A percentile compares a stretch with the other conserved stretches of the same genome.
These are phyloP conservation scores for Palythoa heliodiscus DNA, from an alignment of 92 coral and sea anemone genomes.

Conservation along the genomic window DNA sequence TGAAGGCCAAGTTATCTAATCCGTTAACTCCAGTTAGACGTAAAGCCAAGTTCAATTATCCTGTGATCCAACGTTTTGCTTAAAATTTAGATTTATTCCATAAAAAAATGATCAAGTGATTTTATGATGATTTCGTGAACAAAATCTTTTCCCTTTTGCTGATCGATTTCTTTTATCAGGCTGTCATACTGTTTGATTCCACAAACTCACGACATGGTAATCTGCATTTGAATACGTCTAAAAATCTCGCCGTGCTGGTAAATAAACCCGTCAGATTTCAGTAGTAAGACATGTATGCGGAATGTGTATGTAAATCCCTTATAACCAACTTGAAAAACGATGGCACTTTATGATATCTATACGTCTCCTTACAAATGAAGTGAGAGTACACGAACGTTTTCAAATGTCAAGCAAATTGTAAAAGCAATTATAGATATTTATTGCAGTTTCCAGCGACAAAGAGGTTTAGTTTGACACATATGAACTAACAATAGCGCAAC, in stretches of 20 bases:
- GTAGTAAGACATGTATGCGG: background rate
- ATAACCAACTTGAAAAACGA: background rate
- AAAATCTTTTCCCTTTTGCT: background rate
- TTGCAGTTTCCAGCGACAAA: background rate
- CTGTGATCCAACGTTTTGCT: background rate
- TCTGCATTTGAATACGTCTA: conserved; percentile 44
- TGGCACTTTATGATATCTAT: background rate
- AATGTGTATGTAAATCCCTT: no score
- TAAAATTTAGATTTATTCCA: background rate
- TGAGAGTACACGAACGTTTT: background rate
- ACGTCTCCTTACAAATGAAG: background rate
- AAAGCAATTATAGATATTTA: conserved; percentile 11
- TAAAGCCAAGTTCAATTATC: background rate
- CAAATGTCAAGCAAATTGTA: conserved; percentile 15
- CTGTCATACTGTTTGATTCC: conserved; percentile 23
- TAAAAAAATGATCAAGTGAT: background rate
- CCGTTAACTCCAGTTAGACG: conserved; percentile 19
- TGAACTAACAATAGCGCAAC: conserved; percentile 26
- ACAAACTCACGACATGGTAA: conserved; percentile 6
- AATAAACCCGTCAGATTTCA: conserved; percentile 2
- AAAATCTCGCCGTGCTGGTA: conserved; percentile 14
- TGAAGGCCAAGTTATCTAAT: conserved; percentile 24
- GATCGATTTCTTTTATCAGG: conserved; percentile 28
- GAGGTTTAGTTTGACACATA: conserved; percentile 35
- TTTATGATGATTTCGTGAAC: conserved; percentile 3